Percentiles rank a stretch among this genome's conserved stretches.
Conservation (phyloP, 1,140 invertebrate species). For the Zaprionus capensis region DNA sequence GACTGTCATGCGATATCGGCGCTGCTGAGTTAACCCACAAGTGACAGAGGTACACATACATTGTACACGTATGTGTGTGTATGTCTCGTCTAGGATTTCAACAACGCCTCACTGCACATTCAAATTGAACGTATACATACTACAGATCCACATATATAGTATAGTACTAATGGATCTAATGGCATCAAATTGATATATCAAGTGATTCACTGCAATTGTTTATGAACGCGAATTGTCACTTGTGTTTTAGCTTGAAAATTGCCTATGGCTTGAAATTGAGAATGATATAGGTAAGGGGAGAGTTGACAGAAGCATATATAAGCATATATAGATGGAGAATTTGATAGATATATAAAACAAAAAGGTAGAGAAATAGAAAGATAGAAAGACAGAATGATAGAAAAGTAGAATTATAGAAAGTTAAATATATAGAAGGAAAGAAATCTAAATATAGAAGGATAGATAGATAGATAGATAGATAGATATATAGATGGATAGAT, state of each 20-base stretch:
- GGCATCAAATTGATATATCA: constrained; percentile 10
- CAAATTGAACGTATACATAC: constrained; percentile 1
- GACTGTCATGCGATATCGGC: constrained; percentile 33
- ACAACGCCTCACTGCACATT: constrained; percentile 10
- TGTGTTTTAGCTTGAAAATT: not conserved
- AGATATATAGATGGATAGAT: too few relatives aligned
- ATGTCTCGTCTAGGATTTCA: constrained; percentile 23
- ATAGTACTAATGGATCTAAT: not conserved
- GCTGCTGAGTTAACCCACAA: constrained; percentile 1
- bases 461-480: too few relatives aligned
- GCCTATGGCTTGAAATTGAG: not conserved
- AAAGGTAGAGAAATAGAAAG: not conserved
- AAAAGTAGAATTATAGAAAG: not conserved
- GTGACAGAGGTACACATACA: not conserved
- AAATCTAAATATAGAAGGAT: too few relatives aligned
- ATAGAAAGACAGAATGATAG: not conserved
- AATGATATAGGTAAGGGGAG: not conserved
- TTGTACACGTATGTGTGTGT: not conserved
- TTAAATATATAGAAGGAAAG: too few relatives aligned
- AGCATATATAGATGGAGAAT: not conserved
- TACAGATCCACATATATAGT: not conserved
- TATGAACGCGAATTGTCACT: not conserved
- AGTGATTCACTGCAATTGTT: not conserved
- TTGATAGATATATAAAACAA: rapidly evolving
- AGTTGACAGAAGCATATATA: not conserved